Conservation (phyloP, 1,140 invertebrate genomes). For the Drosophila ambigua region DNA sequence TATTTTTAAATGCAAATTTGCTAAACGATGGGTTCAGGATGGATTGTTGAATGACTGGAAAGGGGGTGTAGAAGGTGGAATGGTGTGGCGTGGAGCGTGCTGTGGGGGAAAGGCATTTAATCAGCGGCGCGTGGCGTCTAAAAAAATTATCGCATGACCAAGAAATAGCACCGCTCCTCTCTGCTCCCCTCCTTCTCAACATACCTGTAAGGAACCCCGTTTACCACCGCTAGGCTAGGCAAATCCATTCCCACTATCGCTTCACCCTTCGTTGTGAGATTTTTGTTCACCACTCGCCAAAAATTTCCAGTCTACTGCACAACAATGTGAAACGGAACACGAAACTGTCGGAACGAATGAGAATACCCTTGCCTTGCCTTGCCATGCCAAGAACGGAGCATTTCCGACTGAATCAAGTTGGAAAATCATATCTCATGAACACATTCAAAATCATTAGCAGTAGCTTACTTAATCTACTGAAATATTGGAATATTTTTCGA, state of each 20-base stretch:
- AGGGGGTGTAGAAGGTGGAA: background rate
- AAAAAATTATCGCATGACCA: constrained; percentile 65
- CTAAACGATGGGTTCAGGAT: background rate
- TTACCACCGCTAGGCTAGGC: background rate
- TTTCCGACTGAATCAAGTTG: too few relatives aligned
- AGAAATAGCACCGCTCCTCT: constrained; percentile 28
- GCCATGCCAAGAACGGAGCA: too few relatives aligned
- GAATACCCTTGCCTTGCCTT: too few relatives aligned
- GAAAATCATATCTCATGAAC: too few relatives aligned
- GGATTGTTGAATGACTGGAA: background rate
- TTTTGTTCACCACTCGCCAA: constrained; percentile 43
- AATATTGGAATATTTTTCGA: too few relatives aligned
- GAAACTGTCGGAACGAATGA: constrained; percentile 29
- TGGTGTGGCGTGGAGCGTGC: background rate
- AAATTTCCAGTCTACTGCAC: constrained; percentile 74
- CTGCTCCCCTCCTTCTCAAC: background rate
- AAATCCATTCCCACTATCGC: background rate
- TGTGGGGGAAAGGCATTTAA: constrained; percentile 27
- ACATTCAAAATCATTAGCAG: too few relatives aligned
- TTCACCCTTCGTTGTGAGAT: constrained; percentile 18
- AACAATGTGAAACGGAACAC: constrained; percentile 63
- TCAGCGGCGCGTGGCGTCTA: constrained; percentile 52
- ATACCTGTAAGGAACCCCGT: background rate
- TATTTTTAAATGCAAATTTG: constrained; percentile 66
- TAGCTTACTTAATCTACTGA: too few relatives aligned